Conservation (phyloP, 2,797 vertebrate species). For the Acanthornis magna region DNA sequence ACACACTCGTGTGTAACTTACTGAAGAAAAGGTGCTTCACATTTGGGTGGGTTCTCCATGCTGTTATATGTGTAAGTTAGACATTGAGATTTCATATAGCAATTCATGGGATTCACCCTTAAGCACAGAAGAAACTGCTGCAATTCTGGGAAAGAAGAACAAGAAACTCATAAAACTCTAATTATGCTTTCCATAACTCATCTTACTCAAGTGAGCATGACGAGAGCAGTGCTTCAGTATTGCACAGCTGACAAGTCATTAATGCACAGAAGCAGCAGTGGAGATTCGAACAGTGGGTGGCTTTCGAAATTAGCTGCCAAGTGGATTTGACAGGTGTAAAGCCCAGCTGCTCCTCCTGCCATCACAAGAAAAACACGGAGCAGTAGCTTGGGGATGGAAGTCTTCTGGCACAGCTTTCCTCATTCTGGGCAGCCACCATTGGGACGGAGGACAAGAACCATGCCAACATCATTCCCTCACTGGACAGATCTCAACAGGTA, state of each 20-base stretch:
- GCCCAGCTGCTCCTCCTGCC: slow-evolving; percentile 23
- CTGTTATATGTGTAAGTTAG: rapidly evolving
- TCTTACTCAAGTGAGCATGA: not conserved
- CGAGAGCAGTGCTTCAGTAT: not conserved
- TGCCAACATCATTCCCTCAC: not conserved
- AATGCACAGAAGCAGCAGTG: slow-evolving; percentile 40
- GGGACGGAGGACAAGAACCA: not conserved
- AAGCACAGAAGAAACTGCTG: not conserved
- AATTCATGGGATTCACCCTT: not conserved
- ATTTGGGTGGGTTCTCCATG: not conserved
- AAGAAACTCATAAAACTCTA: not conserved
- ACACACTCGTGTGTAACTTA: rapidly evolving
- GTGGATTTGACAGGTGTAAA: slow-evolving; percentile 41
- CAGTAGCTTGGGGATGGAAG: not conserved
- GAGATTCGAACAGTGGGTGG: slow-evolving; percentile 41
- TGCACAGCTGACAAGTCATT: slow-evolving; percentile 44
- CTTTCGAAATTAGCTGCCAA: slow-evolving; percentile 40
- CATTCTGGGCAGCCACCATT: not conserved
- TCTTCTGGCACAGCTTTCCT: not conserved
- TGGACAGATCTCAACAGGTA: not conserved
- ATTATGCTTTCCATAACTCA: slow-evolving; percentile 23
- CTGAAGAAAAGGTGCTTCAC: not conserved
- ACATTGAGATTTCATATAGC: not conserved
- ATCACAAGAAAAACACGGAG: not conserved
- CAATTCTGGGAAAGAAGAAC: slow-evolving; percentile 5